Evolutionary conservation across 1,140 invertebrate species (phyloP), one percentile per base, ranked within the genome.

Genomic region (Zophobas atratus): DNA sequence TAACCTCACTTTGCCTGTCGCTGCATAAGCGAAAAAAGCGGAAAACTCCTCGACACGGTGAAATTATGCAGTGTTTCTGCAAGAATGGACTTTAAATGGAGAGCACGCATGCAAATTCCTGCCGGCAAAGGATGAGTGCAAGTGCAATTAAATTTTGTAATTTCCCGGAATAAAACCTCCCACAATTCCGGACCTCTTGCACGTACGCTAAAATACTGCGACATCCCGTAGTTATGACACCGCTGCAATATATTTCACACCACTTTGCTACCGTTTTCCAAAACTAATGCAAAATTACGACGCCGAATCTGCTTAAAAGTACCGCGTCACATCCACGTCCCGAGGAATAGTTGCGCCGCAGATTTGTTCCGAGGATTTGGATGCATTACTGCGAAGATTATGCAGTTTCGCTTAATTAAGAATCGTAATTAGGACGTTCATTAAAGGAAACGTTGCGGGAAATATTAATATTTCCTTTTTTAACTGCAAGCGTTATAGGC

Each of bases 321-420:
- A n/a, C 55, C 49, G 32, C 6, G 38, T 55, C 55, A 35, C 55
- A 8, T 55, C 51, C 51, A 6, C 35, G 51, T 20, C 41, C 56
- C 51, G 33, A 56, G 46, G 6, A 46, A 36, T 60, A 60, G 34
- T 60, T 36, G 8, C 34, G 49, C 43, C 6, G 32, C 75, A 20
- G 60, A 71, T 49, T 60, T 73, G 36, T 63, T 39, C 6, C 6
- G 43, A 73, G 33, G 51, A 74, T 60, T 70, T 75, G 70, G 67
- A 41, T 63, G 41, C 70, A 56, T 75, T 75, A 78, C 75, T 34
- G 41, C 38, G 41, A 39, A 57, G 56, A 76, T 76, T 79, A 76
- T 67, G 73, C 74, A 79, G 74, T 32, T 71, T 48, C 51, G 39
- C 35, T 48, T 80, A 80, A 80, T 80, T 78, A 80, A 80, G 70